Evolutionary conservation across 2,113 vertebrate genomes (phyloP).

Genomic region (Meriones unguiculatus): DNA sequence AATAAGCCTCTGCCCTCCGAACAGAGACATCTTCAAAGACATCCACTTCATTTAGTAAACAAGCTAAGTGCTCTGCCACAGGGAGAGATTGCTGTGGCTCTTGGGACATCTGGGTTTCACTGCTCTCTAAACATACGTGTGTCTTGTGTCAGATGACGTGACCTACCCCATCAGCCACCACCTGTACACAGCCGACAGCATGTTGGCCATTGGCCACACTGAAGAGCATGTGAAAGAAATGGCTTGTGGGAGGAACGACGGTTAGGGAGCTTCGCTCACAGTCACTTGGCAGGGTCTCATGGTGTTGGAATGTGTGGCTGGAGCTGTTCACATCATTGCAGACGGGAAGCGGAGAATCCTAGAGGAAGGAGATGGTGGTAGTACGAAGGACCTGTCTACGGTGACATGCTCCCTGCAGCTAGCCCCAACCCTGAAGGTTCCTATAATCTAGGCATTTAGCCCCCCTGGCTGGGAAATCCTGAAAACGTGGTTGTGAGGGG

Average conservation of each 20-base stretch:
- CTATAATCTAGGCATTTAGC: not conserved
- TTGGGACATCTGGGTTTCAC: not conserved
- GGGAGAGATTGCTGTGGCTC: not conserved
- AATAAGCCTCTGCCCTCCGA: conserved; percentile 41
- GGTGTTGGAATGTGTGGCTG: not conserved
- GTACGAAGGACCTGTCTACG: not conserved
- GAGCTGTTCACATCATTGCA: not conserved
- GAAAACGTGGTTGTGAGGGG: not conserved
- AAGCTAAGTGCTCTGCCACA: not conserved
- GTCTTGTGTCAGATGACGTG: not conserved
- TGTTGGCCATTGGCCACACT: not conserved
- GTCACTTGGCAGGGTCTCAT: not conserved
- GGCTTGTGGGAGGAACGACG: no score
- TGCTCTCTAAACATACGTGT: not conserved
- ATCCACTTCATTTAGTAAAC: conserved; percentile 38
- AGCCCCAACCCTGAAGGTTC: not conserved
- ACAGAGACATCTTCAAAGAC: not conserved
- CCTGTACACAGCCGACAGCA: not conserved
- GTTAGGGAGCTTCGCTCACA: not conserved
- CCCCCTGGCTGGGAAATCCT: not conserved
- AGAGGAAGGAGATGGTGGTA: not conserved
- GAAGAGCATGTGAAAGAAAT: not conserved
- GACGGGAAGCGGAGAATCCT: not conserved
- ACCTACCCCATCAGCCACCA: not conserved
- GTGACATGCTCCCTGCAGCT: not conserved